A percentile compares a stretch with the other conserved stretches of the same genome.
Conservation (phyloP, 2,888 invertebrate genomes). For the Stictocephala bisonia region DNA sequence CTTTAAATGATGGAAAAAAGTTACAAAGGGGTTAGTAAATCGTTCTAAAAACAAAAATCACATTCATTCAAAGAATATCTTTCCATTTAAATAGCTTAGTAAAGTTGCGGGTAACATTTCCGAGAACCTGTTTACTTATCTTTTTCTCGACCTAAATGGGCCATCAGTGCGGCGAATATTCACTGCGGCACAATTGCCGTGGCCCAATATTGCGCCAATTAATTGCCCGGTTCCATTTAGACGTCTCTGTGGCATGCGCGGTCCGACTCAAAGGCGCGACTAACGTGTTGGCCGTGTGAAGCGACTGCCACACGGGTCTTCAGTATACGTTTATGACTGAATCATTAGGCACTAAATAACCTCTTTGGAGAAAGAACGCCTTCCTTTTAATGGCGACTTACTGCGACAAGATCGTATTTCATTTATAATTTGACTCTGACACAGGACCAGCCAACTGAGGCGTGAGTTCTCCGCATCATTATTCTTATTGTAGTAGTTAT, state of each 20-base stretch:
- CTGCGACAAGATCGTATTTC: conserved; percentile 23
- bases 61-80: no score
- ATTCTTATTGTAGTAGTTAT: no score
- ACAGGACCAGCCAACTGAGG: no score
- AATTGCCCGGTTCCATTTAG: conserved; percentile 25
- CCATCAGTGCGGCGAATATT: no score
- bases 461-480: no score
- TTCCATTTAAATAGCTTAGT: no score
- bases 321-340: conserved; percentile 26
- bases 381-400: conserved; percentile 29
- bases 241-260: conserved; percentile 32
- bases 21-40: no score
- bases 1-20: no score
- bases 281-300: not conserved
- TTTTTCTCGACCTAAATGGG: conserved; percentile 8
- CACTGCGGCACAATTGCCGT: not conserved
- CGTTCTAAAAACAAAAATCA: no score
- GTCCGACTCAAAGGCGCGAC: conserved; percentile 22
- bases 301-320: not conserved
- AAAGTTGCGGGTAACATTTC: no score
- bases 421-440: conserved; percentile 30
- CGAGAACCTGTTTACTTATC: not conserved
- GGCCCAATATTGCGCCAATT: conserved; percentile 34
- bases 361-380: conserved; percentile 26
- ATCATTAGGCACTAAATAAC: conserved; percentile 31